phyloP scores from a whole-genome alignment of 2,888 invertebrate genomes.

The Caenorhabditis sp. region DNA sequence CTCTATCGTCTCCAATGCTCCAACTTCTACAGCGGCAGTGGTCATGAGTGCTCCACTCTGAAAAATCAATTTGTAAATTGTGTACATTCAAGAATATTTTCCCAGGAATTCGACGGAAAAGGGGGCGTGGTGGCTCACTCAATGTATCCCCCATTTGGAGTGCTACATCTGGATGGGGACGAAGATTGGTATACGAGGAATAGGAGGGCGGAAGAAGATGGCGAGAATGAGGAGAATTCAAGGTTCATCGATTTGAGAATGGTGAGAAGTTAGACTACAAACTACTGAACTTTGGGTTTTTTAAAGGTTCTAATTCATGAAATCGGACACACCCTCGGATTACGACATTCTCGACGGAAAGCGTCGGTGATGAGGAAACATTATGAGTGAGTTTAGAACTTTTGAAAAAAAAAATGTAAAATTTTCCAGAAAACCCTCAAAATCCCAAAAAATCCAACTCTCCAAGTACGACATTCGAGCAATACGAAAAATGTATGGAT shows the following conservation, averaged over 20 bases:
- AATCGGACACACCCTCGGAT: slow-evolving; percentile 81
- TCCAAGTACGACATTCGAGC: slow-evolving; percentile 43
- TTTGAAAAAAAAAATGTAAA: too few species aligned
- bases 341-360: slow-evolving; percentile 76
- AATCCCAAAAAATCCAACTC: slow-evolving; percentile 5
- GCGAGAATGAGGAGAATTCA: background rate
- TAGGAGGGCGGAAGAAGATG: slow-evolving; percentile 2
- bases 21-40: background rate
- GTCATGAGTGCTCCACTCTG: too few species aligned
- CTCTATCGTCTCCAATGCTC: background rate
- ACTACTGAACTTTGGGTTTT: too few species aligned
- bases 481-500: slow-evolving; percentile 28
- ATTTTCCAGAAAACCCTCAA: slow-evolving; percentile 28
- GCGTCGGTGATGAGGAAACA: slow-evolving; percentile 81
- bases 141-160: slow-evolving; percentile 78
- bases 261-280: slow-evolving; percentile 37
- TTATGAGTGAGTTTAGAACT: slow-evolving; percentile 71
- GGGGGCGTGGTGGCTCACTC: slow-evolving; percentile 81
- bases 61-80: background rate
- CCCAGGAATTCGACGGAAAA: slow-evolving; percentile 69
- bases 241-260: slow-evolving; percentile 64
- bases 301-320: slow-evolving; percentile 80
- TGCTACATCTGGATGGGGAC: slow-evolving; percentile 80
- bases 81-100: background rate
- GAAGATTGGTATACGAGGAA: slow-evolving; percentile 71